phyloP scores from a whole-genome alignment of 2,113 vertebrate species.

The Trogon surrucura region DNA sequence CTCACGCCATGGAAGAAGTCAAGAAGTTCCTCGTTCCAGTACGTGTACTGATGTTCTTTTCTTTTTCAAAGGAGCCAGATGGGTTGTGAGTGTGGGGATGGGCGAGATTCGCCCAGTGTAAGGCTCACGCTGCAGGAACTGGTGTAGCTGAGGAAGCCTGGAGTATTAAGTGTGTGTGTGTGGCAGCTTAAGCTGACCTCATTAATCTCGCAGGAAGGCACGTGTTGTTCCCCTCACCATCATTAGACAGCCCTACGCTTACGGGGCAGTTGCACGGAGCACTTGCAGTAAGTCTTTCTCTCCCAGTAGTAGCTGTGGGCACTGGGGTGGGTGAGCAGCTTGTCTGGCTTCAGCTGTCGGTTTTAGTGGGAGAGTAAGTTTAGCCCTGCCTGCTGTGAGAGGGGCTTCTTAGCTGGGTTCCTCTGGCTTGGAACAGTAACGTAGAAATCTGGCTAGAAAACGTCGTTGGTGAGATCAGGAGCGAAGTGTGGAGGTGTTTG shows the following conservation, averaged over 20 bases:
- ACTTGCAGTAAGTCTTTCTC: not conserved
- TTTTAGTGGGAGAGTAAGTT: not conserved
- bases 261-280: not conserved
- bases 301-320: not conserved
- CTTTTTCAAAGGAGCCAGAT: not conserved
- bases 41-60: conserved; percentile 9
- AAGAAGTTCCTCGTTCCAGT: conserved; percentile 98
- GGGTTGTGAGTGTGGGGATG: not conserved
- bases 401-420: not conserved
- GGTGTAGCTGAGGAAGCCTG: not conserved
- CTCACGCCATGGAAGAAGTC: conserved; percentile 97
- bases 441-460: not conserved
- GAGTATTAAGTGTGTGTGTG: not conserved
- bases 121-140: not conserved
- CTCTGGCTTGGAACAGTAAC: not conserved
- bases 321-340: not conserved
- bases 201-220: not conserved
- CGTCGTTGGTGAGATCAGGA: not conserved
- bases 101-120: not conserved
- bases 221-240: not conserved
- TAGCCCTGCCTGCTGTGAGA: not conserved
- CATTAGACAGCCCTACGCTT: not conserved
- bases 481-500: not conserved
- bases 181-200: not conserved
- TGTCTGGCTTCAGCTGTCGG: not conserved